Evolutionary conservation across 1,140 invertebrate species (phyloP), one percentile per base, ranked within the genome.

Genomic region (Trinorchestia longiramus): DNA sequence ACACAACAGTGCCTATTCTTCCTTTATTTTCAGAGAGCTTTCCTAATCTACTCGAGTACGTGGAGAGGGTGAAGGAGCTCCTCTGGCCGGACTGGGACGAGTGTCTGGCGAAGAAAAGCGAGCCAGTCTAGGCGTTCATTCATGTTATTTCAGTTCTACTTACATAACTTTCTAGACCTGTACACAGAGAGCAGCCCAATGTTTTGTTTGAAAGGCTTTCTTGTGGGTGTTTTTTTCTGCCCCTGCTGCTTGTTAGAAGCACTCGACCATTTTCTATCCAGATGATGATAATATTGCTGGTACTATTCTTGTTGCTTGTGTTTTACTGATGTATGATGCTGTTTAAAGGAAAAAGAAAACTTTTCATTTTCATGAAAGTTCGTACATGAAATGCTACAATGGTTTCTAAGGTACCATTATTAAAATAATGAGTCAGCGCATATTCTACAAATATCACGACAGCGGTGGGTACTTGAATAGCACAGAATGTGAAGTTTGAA

Each of bases 1-100:
- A 42, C 43, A 42, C 0, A 91, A 28, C 88, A 15, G 15, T 23
- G 41, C 36, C 42, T 42, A 4, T 42, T 91, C 0, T 91, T 42
- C 3, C 41, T 91, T 42, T 11, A 42, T 42, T 42, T 0, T 95
- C 97, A 96, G 96, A 95, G 43, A 97, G 97, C 57, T 97, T 97
- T 87, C 87, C 96, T 0, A 97, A 97, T 90, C 95, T 97, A 87
- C 87, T 97, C 43, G 96, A 95, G 0, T 97, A 97, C n/a, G 96
- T 97, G 36, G 96, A 97, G 1, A 96, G 97, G 53, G 97, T 97
- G 96, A 97, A 97, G 95, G 96, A 97, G 6, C 96, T 95, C 28
- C 96, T 94, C 44, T 97, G 96, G 96, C 96, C 97, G 17, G 97
- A 97, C 95, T 97, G 97, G 97, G 95, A 96, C 17, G 87, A 96